A percentile compares a stretch with the other conserved stretches of the same genome.
Evolutionary conservation across 1,140 invertebrate genomes (phyloP).

Genomic region (Magallana gigas): DNA sequence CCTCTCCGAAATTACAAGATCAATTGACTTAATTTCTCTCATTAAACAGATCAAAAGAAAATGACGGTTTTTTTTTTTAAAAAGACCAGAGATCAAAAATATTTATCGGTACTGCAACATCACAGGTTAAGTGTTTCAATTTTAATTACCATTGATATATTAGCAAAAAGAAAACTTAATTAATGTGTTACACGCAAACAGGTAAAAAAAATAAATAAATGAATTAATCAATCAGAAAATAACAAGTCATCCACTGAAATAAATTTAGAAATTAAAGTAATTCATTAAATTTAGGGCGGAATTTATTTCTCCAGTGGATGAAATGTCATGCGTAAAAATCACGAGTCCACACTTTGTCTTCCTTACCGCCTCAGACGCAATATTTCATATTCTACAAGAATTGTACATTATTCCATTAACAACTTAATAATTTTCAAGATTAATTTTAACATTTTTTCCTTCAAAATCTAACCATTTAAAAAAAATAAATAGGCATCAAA

Average conservation of each 20-base stretch:
- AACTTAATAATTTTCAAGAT: not conserved
- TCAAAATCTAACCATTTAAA: too few relatives aligned
- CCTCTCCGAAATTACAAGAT: not conserved
- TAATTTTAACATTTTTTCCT: too few relatives aligned
- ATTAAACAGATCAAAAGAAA: conserved; percentile 13
- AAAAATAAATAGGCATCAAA: too few relatives aligned
- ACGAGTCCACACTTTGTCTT: not conserved
- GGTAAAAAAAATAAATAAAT: not conserved
- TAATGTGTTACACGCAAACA: conserved; percentile 15
- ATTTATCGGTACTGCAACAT: not conserved
- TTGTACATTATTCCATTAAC: not conserved
- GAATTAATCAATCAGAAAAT: too few relatives aligned
- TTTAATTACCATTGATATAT: not conserved
- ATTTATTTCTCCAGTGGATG: not conserved
- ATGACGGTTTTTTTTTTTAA: not conserved
- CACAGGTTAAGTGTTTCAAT: not conserved
- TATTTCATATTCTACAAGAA: not conserved
- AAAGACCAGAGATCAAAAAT: not conserved
- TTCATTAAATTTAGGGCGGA: not conserved
- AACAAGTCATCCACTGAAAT: not conserved
- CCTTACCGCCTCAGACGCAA: not conserved
- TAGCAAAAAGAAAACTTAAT: not conserved
- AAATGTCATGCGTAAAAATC: not conserved
- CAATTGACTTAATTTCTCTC: conserved; percentile 14
- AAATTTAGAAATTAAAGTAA: not conserved